phyloP scores from a whole-genome alignment of 2,888 invertebrate genomes.

The Campoplex nolae region DNA sequence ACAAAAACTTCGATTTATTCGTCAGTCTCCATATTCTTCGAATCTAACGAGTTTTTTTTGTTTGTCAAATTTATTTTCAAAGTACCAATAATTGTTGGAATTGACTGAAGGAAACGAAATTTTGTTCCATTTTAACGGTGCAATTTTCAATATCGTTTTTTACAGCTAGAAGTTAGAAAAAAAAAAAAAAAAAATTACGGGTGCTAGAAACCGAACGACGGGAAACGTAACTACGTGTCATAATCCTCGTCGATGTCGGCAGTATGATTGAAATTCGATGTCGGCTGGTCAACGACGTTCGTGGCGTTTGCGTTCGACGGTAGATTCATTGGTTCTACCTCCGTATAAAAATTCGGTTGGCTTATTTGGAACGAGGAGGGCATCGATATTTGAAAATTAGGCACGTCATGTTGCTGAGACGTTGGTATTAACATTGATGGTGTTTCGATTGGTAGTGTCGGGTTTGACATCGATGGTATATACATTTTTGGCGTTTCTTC shows the following conservation, averaged over 20 bases:
- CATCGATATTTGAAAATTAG: constrained; percentile 81
- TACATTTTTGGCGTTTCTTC: constrained; percentile 36
- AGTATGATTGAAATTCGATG: constrained; percentile 80
- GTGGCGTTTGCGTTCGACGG: constrained; percentile 73
- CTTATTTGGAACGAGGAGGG: constrained; percentile 80
- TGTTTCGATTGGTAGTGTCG: constrained; percentile 9
- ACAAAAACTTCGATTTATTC: not conserved
- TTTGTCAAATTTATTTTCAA: not conserved
- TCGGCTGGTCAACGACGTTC: constrained; percentile 75
- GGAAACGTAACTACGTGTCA: constrained; percentile 79
- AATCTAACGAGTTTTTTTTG: not conserved
- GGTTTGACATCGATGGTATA: constrained; percentile 12
- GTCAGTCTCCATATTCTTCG: not conserved
- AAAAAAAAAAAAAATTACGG: not conserved
- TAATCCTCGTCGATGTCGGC: constrained; percentile 83
- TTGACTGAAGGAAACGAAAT: not conserved
- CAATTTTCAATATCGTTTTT: constrained; percentile 25
- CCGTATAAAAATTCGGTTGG: constrained; percentile 83
- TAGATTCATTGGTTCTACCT: constrained; percentile 80
- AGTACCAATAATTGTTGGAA: not conserved
- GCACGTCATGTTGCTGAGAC: constrained; percentile 69
- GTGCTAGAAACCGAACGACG: constrained; percentile 8
- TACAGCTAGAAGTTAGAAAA: constrained; percentile 37
- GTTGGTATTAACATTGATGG: constrained; percentile 14
- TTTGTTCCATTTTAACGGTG: not conserved